Conservation (phyloP, 2,888 invertebrate genomes). For the Amiota mariae region DNA sequence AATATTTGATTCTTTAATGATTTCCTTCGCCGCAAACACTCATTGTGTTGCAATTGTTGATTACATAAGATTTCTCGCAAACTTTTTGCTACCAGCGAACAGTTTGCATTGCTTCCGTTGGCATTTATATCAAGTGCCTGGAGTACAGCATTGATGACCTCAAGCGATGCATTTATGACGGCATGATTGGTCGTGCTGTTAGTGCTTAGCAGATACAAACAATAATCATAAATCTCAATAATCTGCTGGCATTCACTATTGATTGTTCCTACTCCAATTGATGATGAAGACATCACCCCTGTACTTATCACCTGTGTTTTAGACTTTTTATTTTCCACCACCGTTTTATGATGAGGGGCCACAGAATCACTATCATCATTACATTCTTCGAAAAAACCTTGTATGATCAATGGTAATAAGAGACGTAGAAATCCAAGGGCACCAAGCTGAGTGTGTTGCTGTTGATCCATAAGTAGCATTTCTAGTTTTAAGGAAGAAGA, state of each 20-base stretch:
- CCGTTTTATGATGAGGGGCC: constrained; percentile 38
- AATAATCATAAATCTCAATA: constrained; percentile 84
- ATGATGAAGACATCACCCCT: constrained; percentile 20
- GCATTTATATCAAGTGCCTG: constrained; percentile 61
- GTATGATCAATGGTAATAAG: constrained; percentile 77
- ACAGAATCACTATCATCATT: constrained; percentile 57
- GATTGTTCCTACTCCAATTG: constrained; percentile 38
- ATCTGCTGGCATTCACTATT: constrained; percentile 67
- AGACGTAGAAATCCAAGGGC: constrained; percentile 79
- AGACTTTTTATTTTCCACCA: background rate
- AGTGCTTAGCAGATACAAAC: constrained; percentile 81
- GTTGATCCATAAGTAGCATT: constrained; percentile 68
- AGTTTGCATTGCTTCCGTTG: constrained; percentile 22
- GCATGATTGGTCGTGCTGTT: constrained; percentile 86
- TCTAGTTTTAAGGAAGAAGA: constrained; percentile 53
- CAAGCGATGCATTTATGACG: constrained; percentile 89
- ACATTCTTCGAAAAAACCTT: constrained; percentile 56
- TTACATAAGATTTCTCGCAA: constrained; percentile 69
- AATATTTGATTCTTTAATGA: constrained; percentile 74
- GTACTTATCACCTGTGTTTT: constrained; percentile 29
- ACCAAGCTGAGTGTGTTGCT: constrained; percentile 77
- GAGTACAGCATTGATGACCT: constrained; percentile 75
- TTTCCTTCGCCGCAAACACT: constrained; percentile 72
- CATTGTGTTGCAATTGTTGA: constrained; percentile 72
- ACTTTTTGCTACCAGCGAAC: constrained; percentile 50